Evolutionary conservation across 2,888 invertebrate species (phyloP).

Genomic region (Drosophila siamana): DNA sequence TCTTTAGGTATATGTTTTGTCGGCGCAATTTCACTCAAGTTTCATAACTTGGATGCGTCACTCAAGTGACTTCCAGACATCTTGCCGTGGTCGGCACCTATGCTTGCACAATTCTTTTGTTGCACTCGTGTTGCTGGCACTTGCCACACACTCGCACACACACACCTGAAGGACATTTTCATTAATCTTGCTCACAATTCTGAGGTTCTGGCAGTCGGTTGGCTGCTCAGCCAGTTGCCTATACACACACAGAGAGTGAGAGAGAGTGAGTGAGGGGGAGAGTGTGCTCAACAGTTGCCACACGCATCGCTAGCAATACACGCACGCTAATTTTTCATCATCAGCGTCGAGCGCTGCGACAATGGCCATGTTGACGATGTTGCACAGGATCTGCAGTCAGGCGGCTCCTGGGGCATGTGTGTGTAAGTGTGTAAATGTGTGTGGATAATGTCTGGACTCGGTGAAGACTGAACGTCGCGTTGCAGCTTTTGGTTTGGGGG

Average conservation of each 20-base stretch:
- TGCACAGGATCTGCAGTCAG: slow-evolving; percentile 44
- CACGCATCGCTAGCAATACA: slow-evolving; percentile 58
- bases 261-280: not conserved
- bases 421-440: too few relatives aligned
- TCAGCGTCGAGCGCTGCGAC: slow-evolving; percentile 65
- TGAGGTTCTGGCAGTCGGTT: slow-evolving; percentile 24
- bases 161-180: slow-evolving; percentile 59
- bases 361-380: slow-evolving; percentile 64
- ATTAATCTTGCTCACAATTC: slow-evolving; percentile 73
- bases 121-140: slow-evolving; percentile 18
- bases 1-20: too few relatives aligned
- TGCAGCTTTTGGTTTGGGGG: too few relatives aligned
- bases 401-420: slow-evolving; percentile 1
- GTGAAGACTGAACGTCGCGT: too few relatives aligned
- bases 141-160: slow-evolving; percentile 1
- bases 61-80: not conserved
- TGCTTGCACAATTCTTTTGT: not conserved
- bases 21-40: too few relatives aligned
- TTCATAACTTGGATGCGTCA: not conserved
- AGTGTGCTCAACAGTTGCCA: slow-evolving; percentile 33
- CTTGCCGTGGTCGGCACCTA: not conserved
- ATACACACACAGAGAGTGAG: slow-evolving; percentile 9
- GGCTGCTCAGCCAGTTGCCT: slow-evolving; percentile 1
- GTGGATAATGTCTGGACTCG: too few relatives aligned
- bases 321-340: slow-evolving; percentile 79